A percentile compares a stretch with the other conserved stretches of the same genome.
phyloP scores from a whole-genome alignment of 2,888 invertebrate genomes.

The Tenthredo mesomela region DNA sequence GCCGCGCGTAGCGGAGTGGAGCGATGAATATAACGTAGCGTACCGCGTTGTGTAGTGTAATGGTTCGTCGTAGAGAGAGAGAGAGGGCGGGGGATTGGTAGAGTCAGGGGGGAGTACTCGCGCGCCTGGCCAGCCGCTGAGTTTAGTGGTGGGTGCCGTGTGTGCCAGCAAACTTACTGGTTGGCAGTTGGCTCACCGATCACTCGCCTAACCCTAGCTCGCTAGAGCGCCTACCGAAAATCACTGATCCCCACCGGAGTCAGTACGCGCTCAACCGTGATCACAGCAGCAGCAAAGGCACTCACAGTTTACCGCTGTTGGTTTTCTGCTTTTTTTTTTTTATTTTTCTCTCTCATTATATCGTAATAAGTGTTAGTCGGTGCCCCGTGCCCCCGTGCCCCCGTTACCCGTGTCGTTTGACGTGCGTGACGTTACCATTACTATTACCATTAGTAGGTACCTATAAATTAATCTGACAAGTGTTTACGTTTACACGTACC shows the following conservation, averaged over 20 bases:
- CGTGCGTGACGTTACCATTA: not conserved
- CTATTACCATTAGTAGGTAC: too few relatives aligned
- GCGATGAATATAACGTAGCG: conserved; percentile 9
- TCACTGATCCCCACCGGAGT: conserved; percentile 55
- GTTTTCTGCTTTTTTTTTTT: not conserved
- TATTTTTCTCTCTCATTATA: too few relatives aligned
- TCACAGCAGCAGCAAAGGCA: conserved; percentile 57
- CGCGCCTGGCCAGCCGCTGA: conserved; percentile 48
- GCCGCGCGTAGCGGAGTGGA: conserved; percentile 29
- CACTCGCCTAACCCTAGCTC: conserved; percentile 55
- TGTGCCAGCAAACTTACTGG: conserved; percentile 52
- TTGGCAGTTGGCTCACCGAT: conserved; percentile 54
- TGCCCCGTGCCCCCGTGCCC: conserved; percentile 28
- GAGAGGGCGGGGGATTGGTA: conserved; percentile 52
- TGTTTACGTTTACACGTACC: not conserved
- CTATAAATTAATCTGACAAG: not conserved
- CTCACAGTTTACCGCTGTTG: not conserved
- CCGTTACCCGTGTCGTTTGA: too few relatives aligned
- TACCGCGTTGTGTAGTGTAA: conserved; percentile 17
- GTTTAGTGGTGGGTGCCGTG: conserved; percentile 49
- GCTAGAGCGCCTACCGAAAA: conserved; percentile 55
- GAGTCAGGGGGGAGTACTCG: conserved; percentile 56
- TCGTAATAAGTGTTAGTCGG: not conserved
- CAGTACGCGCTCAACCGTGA: conserved; percentile 60
- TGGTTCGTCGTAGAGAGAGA: not conserved